phyloP scores from a whole-genome alignment of 64 coral and sea anemone species.

The Porites australiensis region DNA sequence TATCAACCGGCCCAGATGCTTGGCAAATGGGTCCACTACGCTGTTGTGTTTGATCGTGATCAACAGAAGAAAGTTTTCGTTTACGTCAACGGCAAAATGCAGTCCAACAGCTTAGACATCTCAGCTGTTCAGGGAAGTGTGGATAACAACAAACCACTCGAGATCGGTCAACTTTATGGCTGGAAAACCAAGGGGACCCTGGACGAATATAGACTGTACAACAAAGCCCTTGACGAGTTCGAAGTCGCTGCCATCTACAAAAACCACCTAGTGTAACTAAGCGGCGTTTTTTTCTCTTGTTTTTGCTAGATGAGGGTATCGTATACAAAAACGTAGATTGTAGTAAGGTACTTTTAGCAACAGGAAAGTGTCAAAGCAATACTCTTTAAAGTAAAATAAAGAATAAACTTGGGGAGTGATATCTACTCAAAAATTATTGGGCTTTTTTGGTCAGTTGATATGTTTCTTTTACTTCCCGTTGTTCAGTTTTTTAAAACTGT shows the following conservation, averaged over 20 bases:
- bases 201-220: slow-evolving; percentile 71
- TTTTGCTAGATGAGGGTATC: too few species aligned
- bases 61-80: slow-evolving; percentile 27
- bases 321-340: too few species aligned
- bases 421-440: too few species aligned
- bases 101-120: slow-evolving; percentile 48
- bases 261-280: slow-evolving; percentile 52
- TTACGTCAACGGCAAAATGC: slow-evolving; percentile 72
- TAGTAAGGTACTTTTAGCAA: too few species aligned
- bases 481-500: too few species aligned
- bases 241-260: slow-evolving; percentile 44
- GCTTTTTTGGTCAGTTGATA: too few species aligned
- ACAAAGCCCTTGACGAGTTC: slow-evolving; percentile 34
- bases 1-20: slow-evolving; percentile 24
- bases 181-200: slow-evolving; percentile 79
- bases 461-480: too few species aligned
- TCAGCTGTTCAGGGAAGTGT: slow-evolving; percentile 54
- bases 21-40: slow-evolving; percentile 60
- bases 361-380: too few species aligned
- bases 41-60: slow-evolving; percentile 53
- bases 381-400: too few species aligned
- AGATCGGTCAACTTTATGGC: slow-evolving; percentile 60
- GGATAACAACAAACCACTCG: slow-evolving; percentile 48
- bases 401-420: too few species aligned
- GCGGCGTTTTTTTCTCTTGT: too few species aligned